Evolutionary conservation across 2,797 vertebrate species (phyloP).

Genomic region (Saguinus oedipus): DNA sequence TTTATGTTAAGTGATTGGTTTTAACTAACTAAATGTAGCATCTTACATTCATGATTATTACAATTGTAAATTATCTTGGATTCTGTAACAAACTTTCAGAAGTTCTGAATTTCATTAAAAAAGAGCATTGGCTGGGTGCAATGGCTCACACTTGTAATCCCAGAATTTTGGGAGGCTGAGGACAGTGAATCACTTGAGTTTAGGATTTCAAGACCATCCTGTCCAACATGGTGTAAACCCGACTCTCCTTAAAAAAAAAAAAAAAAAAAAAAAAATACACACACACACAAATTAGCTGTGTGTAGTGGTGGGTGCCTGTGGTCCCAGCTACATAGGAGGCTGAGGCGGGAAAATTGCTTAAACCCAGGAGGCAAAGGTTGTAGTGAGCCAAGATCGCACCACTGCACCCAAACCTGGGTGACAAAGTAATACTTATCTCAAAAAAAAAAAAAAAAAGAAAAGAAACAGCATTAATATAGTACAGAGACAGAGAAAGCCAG

Average conservation of each 20-base stretch:
- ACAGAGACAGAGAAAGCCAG: neutral
- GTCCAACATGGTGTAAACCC: neutral
- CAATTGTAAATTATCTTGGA: neutral
- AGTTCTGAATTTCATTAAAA: neutral
- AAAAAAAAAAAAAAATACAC: too few species aligned
- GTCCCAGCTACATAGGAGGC: neutral
- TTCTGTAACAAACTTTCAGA: neutral
- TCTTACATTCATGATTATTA: neutral
- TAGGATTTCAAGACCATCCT: neutral
- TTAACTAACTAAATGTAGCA: neutral
- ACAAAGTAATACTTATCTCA: neutral
- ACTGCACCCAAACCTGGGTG: neutral
- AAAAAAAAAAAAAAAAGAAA: neutral
- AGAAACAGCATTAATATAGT: neutral
- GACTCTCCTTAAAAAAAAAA: neutral
- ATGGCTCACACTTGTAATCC: neutral
- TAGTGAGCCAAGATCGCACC: neutral
- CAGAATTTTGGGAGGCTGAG: neutral
- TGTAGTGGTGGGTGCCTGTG: neutral
- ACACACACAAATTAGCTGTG: neutral
- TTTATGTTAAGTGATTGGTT: neutral
- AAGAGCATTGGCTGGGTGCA: neutral
- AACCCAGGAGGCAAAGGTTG: neutral
- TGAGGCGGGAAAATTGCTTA: neutral
- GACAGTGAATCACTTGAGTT: neutral